These are phyloP conservation scores for Rhopalosiphum padi DNA, from an alignment of 1,140 invertebrate genomes.

Conservation along the genomic window DNA sequence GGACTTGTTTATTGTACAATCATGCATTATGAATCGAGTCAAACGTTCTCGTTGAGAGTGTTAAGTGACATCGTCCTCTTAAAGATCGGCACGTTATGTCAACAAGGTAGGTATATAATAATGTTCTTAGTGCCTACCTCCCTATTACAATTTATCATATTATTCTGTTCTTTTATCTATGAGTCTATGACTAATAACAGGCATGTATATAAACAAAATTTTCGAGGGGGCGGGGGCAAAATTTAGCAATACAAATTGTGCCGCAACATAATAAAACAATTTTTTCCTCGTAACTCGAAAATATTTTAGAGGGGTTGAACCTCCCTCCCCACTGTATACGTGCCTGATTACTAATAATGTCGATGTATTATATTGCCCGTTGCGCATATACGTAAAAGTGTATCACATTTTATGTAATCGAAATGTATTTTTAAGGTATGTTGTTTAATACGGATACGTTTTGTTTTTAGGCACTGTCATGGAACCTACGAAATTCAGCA, in stretches of 20 bases:
- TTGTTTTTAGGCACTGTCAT: background rate
- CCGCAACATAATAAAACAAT: too few relatives aligned
- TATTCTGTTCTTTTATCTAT: background rate
- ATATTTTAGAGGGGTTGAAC: too few relatives aligned
- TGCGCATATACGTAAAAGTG: too few relatives aligned
- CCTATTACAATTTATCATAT: background rate
- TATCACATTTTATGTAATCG: background rate
- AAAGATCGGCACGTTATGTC: conserved; percentile 43
- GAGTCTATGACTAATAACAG: background rate
- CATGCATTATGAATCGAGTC: background rate
- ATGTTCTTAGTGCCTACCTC: background rate
- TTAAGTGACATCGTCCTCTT: conserved; percentile 37
- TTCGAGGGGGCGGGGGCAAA: background rate
- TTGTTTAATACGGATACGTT: background rate
- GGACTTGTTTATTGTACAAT: conserved; percentile 31
- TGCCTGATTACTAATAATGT: too few relatives aligned
- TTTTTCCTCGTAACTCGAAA: too few relatives aligned
- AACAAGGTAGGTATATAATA: conserved; percentile 23
- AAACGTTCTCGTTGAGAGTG: background rate
- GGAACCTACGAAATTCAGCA: conserved; percentile 13
- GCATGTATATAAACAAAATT: too few relatives aligned
- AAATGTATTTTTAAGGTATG: background rate
- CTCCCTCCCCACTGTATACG: too few relatives aligned
- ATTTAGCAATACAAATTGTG: background rate
- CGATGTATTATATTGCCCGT: background rate